Evolutionary conservation across 1,140 invertebrate species (phyloP).

Genomic region (Drosophila chauvacae): DNA sequence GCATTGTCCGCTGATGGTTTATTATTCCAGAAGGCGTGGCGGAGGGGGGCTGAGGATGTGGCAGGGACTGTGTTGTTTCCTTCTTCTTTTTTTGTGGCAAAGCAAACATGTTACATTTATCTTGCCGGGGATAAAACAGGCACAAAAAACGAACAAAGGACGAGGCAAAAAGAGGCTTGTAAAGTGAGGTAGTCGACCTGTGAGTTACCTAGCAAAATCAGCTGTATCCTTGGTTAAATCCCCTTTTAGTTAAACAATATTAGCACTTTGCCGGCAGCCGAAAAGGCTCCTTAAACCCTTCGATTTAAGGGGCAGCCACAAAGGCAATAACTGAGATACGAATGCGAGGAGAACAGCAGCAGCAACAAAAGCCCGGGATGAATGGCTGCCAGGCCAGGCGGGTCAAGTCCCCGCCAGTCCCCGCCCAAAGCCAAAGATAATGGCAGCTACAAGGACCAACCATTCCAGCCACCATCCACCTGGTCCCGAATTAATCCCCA

Average conservation of each 20-base stretch:
- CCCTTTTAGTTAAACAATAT: not conserved
- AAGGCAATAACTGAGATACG: conserved; percentile 64
- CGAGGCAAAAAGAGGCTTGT: conserved; percentile 7
- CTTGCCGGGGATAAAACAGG: conserved; percentile 54
- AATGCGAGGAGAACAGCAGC: conserved; percentile 53
- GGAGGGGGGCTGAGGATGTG: not conserved
- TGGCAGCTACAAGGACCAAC: conserved; percentile 17
- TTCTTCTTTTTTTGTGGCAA: conserved; percentile 28
- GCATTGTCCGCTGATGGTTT: conserved; percentile 55
- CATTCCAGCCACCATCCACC: conserved; percentile 4
- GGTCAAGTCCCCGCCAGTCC: conserved; percentile 22
- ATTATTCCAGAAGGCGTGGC: conserved; percentile 12
- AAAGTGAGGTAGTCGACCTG: conserved; percentile 1
- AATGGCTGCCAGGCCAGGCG: conserved; percentile 52
- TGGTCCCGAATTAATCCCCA: conserved; percentile 68
- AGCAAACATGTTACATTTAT: conserved; percentile 79
- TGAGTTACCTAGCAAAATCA: not conserved
- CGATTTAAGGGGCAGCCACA: conserved; percentile 13
- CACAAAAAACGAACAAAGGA: conserved; percentile 40
- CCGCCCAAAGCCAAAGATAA: conserved; percentile 36
- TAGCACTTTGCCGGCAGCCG: not conserved
- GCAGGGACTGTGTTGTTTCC: not conserved
- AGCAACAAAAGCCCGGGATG: conserved; percentile 69
- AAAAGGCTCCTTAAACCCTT: not conserved
- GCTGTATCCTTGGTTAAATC: too few species aligned